Conservation (phyloP, 2,797 vertebrate species). For the Phoeniculus purpureus region DNA sequence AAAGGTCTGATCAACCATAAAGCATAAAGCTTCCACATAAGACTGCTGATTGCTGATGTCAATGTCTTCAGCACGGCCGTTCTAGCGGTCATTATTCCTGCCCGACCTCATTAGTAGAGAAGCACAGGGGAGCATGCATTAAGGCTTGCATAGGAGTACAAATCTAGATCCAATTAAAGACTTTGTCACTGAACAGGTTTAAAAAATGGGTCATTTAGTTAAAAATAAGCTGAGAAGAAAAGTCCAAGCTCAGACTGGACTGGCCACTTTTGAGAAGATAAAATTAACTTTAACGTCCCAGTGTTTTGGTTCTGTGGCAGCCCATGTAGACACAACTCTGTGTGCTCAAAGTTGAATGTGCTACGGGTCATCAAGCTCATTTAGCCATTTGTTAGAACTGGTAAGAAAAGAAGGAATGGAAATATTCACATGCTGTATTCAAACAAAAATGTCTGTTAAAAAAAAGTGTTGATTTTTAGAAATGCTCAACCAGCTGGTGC, state of each 20-base stretch:
- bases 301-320: neutral
- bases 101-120: conserved; percentile 70
- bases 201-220: conserved; percentile 20
- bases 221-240: conserved; percentile 30
- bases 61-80: conserved; percentile 62
- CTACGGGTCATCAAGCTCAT: neutral
- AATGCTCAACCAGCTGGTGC: conserved; percentile 24
- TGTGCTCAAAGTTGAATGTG: conserved; percentile 5
- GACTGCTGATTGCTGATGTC: conserved; percentile 62
- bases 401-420: neutral
- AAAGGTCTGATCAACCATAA: conserved; percentile 40
- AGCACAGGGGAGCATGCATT: conserved; percentile 48
- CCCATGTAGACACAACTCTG: neutral
- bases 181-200: conserved; percentile 15
- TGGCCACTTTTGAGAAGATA: conserved; percentile 15
- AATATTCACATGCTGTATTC: conserved; percentile 23
- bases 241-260: conserved; percentile 16
- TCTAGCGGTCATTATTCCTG: conserved; percentile 41
- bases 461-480: neutral
- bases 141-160: conserved; percentile 61
- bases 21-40: conserved; percentile 50
- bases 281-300: neutral
- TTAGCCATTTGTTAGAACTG: neutral
- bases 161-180: conserved; percentile 58
- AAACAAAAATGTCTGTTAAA: conserved; percentile 28